phyloP scores from a whole-genome alignment of 2,888 invertebrate genomes.

The Keiferia lycopersicella region DNA sequence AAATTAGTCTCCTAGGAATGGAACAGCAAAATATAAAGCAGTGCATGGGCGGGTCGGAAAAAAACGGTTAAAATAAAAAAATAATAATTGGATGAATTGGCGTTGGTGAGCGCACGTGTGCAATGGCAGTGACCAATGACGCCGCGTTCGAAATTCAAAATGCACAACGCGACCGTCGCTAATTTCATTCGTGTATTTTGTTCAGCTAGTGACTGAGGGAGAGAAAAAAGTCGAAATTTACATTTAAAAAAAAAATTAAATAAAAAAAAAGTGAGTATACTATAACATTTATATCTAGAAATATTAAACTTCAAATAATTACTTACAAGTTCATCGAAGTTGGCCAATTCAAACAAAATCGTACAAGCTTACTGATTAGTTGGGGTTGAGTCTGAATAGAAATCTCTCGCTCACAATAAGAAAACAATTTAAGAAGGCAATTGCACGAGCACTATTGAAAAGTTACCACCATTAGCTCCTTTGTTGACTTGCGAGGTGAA shows the following conservation, averaged over 20 bases:
- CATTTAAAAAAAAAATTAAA: no score
- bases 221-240: no score
- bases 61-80: neutral
- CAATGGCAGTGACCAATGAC: constrained; percentile 73
- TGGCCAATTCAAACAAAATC: neutral
- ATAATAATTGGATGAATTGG: neutral
- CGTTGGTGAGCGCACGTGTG: constrained; percentile 47
- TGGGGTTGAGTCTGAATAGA: constrained; percentile 12
- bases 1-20: no score
- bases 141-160: constrained; percentile 71
- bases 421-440: constrained; percentile 9
- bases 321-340: constrained; percentile 2
- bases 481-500: constrained; percentile 15
- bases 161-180: constrained; percentile 63
- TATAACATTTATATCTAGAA: neutral
- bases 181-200: constrained; percentile 71
- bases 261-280: no score
- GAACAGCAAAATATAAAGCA: neutral
- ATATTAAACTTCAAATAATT: neutral
- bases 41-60: neutral
- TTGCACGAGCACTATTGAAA: constrained; percentile 11
- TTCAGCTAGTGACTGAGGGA: constrained; percentile 55
- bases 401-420: constrained; percentile 2
- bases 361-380: constrained; percentile 14
- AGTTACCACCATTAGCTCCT: neutral